Conservation (phyloP, 2,888 invertebrate species). For the Hyppa rectilinea region DNA sequence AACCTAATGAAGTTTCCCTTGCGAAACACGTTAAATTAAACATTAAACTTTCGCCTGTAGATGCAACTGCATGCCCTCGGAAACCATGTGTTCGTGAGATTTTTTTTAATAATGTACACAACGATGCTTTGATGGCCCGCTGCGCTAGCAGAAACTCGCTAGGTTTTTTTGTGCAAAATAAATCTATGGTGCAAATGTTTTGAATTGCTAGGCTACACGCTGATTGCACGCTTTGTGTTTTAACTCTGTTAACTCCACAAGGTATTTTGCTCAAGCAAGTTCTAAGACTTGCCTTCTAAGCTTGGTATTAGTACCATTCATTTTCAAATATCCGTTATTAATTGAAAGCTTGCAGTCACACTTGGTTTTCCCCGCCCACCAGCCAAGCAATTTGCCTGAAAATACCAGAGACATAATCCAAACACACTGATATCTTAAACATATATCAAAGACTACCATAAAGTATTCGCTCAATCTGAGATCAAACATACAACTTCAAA, state of each 20-base stretch:
- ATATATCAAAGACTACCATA: conserved; percentile 58
- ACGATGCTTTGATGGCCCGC: conserved; percentile 79
- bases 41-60: conserved; percentile 69
- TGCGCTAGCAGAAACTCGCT: conserved; percentile 65
- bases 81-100: conserved; percentile 86
- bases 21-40: conserved; percentile 67
- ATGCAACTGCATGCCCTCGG: conserved; percentile 72
- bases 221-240: conserved; percentile 47
- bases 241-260: not conserved
- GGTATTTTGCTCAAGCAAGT: not conserved
- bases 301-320: no score
- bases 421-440: conserved; percentile 53
- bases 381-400: conserved; percentile 29
- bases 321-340: conserved; percentile 20
- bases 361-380: conserved; percentile 25
- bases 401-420: conserved; percentile 43
- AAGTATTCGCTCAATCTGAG: conserved; percentile 60
- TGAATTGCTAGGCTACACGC: conserved; percentile 8
- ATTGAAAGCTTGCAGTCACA: not conserved
- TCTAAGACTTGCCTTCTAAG: no score
- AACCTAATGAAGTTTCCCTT: conserved; percentile 65
- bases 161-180: conserved; percentile 55
- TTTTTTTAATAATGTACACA: conserved; percentile 80
- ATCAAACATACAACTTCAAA: conserved; percentile 63
- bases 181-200: conserved; percentile 57